Conservation (phyloP, 2,797 vertebrate genomes). For the Sorex maritimensis region DNA sequence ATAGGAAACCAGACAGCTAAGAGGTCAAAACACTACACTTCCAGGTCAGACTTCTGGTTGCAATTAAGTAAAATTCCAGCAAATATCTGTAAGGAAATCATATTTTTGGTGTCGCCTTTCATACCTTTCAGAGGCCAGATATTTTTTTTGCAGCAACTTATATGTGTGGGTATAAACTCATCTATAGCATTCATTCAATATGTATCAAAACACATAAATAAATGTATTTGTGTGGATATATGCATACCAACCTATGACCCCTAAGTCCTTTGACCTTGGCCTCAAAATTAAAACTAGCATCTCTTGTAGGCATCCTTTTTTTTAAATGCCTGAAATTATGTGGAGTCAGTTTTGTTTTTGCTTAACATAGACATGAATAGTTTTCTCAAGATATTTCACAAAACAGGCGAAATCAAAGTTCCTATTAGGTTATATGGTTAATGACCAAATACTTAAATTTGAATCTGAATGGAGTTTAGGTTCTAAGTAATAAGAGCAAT, state of each 20-base stretch:
- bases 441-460: conserved; percentile 57
- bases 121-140: conserved; percentile 76
- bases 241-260: background rate
- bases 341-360: conserved; percentile 28
- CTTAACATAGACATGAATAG: conserved; percentile 33
- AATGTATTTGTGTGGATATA: background rate
- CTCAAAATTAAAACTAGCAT: conserved; percentile 69
- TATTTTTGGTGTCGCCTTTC: conserved; percentile 87
- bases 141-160: conserved; percentile 75
- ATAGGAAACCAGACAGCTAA: conserved; percentile 91
- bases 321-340: conserved; percentile 26
- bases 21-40: conserved; percentile 92
- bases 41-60: conserved; percentile 93
- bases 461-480: conserved; percentile 36
- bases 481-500: conserved; percentile 24
- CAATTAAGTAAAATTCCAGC: conserved; percentile 92
- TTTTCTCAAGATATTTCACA: conserved; percentile 75
- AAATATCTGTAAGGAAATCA: conserved; percentile 89
- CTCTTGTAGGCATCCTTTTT: conserved; percentile 29
- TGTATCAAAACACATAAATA: conserved; percentile 22
- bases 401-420: conserved; percentile 58
- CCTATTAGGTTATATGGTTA: conserved; percentile 44
- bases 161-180: conserved; percentile 31
- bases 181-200: background rate
- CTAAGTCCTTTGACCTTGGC: conserved; percentile 37